Evolutionary conservation across 2,888 invertebrate species (phyloP).

Genomic region (Phragmatobia fuliginosa): DNA sequence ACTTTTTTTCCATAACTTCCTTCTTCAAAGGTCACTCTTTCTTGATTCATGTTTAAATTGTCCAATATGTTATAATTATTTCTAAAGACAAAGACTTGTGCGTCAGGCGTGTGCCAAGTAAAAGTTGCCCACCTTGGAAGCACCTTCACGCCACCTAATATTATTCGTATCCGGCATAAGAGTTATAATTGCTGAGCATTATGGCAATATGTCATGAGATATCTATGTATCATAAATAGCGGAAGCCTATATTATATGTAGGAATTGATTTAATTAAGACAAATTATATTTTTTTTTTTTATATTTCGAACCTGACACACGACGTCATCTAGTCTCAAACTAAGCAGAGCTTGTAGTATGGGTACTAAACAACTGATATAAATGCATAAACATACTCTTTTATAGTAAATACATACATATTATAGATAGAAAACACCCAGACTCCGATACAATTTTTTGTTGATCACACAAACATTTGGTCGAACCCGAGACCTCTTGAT

Average conservation of each 20-base stretch:
- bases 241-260: neutral
- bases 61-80: neutral
- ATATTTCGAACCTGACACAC: too few species aligned
- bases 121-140: constrained; percentile 16
- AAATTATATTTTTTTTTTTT: too few species aligned
- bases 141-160: constrained; percentile 6
- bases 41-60: neutral
- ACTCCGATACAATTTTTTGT: too few species aligned
- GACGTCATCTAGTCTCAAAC: too few species aligned
- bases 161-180: constrained; percentile 10
- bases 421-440: too few species aligned
- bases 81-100: neutral
- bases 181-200: neutral
- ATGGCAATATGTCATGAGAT: too few species aligned
- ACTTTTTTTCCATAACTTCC: neutral
- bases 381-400: too few species aligned
- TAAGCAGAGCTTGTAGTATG: too few species aligned
- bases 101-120: neutral
- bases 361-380: too few species aligned
- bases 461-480: too few species aligned
- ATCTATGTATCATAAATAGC: neutral
- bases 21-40: neutral
- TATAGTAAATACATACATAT: too few species aligned
- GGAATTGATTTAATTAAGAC: neutral
- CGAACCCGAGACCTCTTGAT: too few species aligned